A percentile compares a stretch with the other conserved stretches of the same genome.
These are phyloP conservation scores for Tethea ocularis DNA, from an alignment of 2,888 invertebrate species.

Conservation along the genomic window DNA sequence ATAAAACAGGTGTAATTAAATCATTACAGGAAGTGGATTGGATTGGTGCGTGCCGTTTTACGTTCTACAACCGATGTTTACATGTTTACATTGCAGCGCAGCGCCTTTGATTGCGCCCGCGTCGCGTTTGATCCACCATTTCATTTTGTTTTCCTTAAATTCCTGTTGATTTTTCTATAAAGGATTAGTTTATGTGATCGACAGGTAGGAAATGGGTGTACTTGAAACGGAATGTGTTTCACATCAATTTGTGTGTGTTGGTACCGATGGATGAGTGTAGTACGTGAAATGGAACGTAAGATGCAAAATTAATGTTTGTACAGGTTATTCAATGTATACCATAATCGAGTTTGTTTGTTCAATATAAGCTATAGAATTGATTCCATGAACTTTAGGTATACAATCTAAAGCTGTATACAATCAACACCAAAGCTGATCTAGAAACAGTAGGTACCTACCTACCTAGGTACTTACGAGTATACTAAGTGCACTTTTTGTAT, in stretches of 20 bases:
- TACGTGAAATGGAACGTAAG: neutral
- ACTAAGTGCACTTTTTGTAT: too few relatives aligned
- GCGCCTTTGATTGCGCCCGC: slow-evolving; percentile 23
- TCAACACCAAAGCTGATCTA: too few relatives aligned
- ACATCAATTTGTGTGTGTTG: neutral
- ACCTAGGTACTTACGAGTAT: too few relatives aligned
- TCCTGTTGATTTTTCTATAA: slow-evolving; percentile 11
- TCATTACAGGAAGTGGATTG: slow-evolving; percentile 25
- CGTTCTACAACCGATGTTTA: slow-evolving; percentile 20
- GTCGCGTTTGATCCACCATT: slow-evolving; percentile 23
- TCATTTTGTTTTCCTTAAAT: slow-evolving; percentile 18
- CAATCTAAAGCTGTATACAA: too few relatives aligned
- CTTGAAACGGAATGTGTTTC: slow-evolving; percentile 5
- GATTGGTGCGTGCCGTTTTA: slow-evolving; percentile 7
- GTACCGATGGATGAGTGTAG: neutral
- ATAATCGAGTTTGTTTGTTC: too few relatives aligned
- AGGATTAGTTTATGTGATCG: slow-evolving; percentile 8
- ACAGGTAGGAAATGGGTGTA: slow-evolving; percentile 1
- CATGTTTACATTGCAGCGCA: slow-evolving; percentile 9
- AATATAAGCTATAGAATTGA: too few relatives aligned
- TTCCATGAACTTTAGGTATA: too few relatives aligned
- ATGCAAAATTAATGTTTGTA: too few relatives aligned
- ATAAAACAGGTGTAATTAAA: slow-evolving; percentile 20
- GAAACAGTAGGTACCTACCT: too few relatives aligned
- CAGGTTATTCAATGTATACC: too few relatives aligned